These are phyloP conservation scores for Adelges cooleyi DNA, from an alignment of 1,140 invertebrate genomes.

Conservation along the genomic window DNA sequence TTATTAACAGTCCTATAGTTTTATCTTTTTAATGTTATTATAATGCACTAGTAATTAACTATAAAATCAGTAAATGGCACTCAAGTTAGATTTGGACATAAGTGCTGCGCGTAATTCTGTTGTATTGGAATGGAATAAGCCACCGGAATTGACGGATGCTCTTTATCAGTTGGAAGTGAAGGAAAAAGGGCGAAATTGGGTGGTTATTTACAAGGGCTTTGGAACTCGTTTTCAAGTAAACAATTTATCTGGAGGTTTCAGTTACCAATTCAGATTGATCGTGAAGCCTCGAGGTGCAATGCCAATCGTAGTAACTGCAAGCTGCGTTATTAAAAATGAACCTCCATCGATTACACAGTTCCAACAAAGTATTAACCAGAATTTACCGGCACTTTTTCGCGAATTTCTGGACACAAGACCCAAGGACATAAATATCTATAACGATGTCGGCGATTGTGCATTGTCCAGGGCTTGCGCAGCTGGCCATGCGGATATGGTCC, in stretches of 20 bases:
- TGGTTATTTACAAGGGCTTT: slow-evolving; percentile 1
- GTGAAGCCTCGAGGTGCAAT: background rate
- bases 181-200: background rate
- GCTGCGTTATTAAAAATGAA: background rate
- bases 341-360: background rate
- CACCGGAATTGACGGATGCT: background rate
- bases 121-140: background rate
- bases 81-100: background rate
- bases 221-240: background rate
- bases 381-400: background rate
- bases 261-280: background rate
- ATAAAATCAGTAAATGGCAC: too few species aligned
- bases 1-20: too few species aligned
- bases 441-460: background rate
- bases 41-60: too few species aligned
- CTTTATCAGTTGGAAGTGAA: background rate
- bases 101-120: background rate
- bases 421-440: background rate
- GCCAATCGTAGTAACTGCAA: background rate
- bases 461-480: slow-evolving; percentile 2
- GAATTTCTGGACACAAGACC: slow-evolving; percentile 1
- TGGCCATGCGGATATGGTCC: background rate
- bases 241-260: background rate
- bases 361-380: slow-evolving; percentile 9
- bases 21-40: too few species aligned